These are phyloP conservation scores for Chrysomallon squamiferum DNA, from an alignment of 1,140 invertebrate genomes.

Conservation along the genomic window DNA sequence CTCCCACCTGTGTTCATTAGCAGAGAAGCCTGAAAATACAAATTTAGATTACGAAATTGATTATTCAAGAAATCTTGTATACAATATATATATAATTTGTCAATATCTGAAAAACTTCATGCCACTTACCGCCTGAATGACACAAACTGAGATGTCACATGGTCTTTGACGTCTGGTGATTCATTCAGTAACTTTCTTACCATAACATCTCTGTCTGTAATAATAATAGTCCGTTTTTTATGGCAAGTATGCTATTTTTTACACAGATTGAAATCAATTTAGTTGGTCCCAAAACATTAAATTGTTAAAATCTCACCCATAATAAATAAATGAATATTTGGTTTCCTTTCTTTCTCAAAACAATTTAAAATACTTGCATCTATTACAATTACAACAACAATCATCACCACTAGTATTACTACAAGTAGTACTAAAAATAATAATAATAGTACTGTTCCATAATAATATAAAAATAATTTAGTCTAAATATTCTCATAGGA, in stretches of 20 bases:
- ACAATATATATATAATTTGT: not conserved
- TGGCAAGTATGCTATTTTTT: not conserved
- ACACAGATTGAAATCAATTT: not conserved
- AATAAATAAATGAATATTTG: not conserved
- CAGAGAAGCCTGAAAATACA: not conserved
- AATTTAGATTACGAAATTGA: not conserved
- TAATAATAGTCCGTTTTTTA: not conserved
- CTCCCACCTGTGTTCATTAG: not conserved
- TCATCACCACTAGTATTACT: no score
- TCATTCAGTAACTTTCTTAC: constrained; percentile 31
- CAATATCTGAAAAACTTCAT: no score
- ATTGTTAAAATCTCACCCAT: not conserved
- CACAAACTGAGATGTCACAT: constrained; percentile 54
- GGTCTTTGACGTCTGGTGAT: constrained; percentile 23
- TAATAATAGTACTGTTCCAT: no score
- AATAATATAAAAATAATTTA: no score
- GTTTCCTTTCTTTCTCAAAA: not conserved
- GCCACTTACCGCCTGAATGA: constrained; percentile 50
- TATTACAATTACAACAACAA: not conserved
- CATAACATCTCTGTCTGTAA: constrained; percentile 28
- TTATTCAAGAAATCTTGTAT: not conserved
- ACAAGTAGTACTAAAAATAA: no score
- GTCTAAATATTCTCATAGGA: no score
- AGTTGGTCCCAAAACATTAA: not conserved
- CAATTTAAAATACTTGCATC: not conserved